Conservation (phyloP, 1,140 invertebrate genomes). For the Halictus rubicundus region DNA sequence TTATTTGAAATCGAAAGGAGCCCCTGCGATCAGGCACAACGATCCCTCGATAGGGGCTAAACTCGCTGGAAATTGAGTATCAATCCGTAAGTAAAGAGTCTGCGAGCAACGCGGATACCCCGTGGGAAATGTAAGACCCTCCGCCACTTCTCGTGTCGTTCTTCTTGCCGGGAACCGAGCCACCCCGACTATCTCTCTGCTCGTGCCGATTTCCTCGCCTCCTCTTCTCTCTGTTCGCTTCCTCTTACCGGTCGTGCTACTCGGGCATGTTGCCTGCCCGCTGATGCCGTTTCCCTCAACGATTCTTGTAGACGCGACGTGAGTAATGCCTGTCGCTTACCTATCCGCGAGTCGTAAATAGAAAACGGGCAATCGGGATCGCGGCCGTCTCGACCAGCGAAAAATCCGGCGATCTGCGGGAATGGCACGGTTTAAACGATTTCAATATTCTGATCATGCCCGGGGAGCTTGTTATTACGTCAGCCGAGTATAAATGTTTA, state of each 20-base stretch:
- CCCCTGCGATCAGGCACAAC: constrained; percentile 63
- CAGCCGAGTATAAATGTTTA: neutral
- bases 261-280: neutral
- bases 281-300: neutral
- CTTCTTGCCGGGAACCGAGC: neutral
- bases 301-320: constrained; percentile 10
- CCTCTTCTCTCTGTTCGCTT: neutral
- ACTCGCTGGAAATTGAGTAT: constrained; percentile 76
- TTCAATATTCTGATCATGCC: neutral
- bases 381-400: neutral
- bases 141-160: constrained; percentile 5
- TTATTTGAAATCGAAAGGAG: constrained; percentile 70
- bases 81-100: constrained; percentile 73
- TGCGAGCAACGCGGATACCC: constrained; percentile 62
- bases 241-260: neutral
- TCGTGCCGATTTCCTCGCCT: constrained; percentile 22
- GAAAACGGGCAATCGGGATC: constrained; percentile 19
- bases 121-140: constrained; percentile 72
- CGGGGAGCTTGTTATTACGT: neutral
- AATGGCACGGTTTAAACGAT: neutral
- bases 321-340: constrained; percentile 44
- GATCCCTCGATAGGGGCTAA: constrained; percentile 70
- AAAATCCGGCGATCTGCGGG: neutral
- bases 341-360: constrained; percentile 32
- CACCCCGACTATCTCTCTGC: constrained; percentile 16